Evolutionary conservation across 1,140 invertebrate genomes (phyloP), one percentile per base, ranked within the genome.

Genomic region (Formica exsecta): DNA sequence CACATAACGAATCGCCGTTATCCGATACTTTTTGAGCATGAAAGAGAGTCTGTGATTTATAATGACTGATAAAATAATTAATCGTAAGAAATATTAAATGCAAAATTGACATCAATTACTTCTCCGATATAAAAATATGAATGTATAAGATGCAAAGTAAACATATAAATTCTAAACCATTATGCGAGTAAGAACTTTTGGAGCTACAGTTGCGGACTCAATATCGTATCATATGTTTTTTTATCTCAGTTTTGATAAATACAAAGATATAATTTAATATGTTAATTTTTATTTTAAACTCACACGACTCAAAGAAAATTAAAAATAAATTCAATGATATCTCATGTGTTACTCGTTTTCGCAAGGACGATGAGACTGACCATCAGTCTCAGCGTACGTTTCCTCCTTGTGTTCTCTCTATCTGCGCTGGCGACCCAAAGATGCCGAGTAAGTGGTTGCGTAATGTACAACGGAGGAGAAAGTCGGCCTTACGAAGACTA

Each of bases 381-480:
- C 59, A 65, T 54, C 41, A 16, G 1, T 71, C 62, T 38, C 36
- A 7, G 1, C n/a, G 65, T 22, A 22, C 25, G n/a, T 83, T 73
- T 83, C 16, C 57, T 61, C 8, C 16, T 61, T 11, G 51, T 44
- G 48, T 51, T 51, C 16, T 19, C 13, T 89, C 80, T 88, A 66
- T 77, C 41, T 9, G 62, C n/a, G 38, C 59, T 85, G 61, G 87
- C 66, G 71, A 74, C 38, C 70, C 22, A 88, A 85, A 88, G 80
- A 75, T 87, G 71, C 80, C 22, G 87, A 79, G 73, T 88, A 70
- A 73, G 59, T 61, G 25, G 62, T 89, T 89, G 66, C 87, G 87
- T 74, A 89, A 89, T 89, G 73, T 71, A 88, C 74, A 70, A 57
- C 87, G 61, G 59, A 89, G 87, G 87, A 89, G 87, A 89, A 89